These are phyloP conservation scores for Beroe forskalii DNA, from an alignment of 37 sponge, comb jelly and placozoan species.

Conservation along the genomic window DNA sequence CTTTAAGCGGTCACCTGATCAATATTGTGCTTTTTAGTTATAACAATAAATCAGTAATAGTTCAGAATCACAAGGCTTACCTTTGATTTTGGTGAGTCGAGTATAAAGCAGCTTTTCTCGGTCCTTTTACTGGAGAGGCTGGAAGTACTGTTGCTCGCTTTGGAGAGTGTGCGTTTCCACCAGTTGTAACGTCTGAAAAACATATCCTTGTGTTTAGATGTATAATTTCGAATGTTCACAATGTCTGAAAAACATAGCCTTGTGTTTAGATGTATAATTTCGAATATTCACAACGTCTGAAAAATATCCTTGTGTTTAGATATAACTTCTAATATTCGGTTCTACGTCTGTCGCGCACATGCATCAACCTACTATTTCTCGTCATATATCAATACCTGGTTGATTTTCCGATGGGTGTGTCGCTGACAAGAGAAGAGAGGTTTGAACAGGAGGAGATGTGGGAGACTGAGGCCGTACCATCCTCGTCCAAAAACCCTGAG, in stretches of 20 bases:
- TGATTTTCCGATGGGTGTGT: constrained; percentile 6
- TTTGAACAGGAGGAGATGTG: constrained; percentile 51
- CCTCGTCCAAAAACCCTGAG: constrained; percentile 46
- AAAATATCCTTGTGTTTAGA: too few relatives aligned
- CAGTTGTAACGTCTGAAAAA: background rate
- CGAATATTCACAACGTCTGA: background rate
- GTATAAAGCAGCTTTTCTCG: background rate
- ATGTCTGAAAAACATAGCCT: background rate
- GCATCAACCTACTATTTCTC: too few relatives aligned
- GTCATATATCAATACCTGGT: constrained; percentile 9
- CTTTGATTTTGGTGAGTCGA: background rate
- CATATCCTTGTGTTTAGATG: too few relatives aligned
- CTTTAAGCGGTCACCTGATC: too few relatives aligned
- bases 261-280: too few relatives aligned
- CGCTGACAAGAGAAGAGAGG: background rate
- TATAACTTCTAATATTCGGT: background rate
- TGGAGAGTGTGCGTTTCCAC: background rate
- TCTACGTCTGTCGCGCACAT: too few relatives aligned
- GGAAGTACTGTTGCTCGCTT: background rate
- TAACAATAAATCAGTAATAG: too few relatives aligned
- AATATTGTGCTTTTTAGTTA: too few relatives aligned
- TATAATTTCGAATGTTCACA: background rate
- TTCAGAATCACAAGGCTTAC: too few relatives aligned
- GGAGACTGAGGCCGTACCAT: background rate
- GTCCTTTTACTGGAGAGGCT: background rate